A percentile compares a stretch with the other conserved stretches of the same genome.
Conservation (phyloP, 2,888 invertebrate species). For the Morinoia aosen region DNA sequence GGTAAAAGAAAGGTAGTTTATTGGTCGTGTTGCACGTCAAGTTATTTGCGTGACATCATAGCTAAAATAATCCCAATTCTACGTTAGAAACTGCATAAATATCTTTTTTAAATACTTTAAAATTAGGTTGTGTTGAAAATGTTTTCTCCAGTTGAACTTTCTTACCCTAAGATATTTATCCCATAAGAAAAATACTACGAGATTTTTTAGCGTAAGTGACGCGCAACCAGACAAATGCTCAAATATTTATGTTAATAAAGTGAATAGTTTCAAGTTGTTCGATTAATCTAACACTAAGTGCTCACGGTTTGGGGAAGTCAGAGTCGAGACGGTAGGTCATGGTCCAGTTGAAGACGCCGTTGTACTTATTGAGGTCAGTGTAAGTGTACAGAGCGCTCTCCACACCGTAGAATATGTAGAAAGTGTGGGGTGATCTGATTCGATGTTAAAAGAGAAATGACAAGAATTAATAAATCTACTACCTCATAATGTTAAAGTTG, state of each 20-base stretch:
- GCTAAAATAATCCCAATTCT: background rate
- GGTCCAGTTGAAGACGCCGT: conserved; percentile 64
- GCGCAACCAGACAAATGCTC: background rate
- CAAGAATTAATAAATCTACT: background rate
- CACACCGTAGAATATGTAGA: conserved; percentile 59
- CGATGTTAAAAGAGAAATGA: background rate
- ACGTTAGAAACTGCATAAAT: background rate
- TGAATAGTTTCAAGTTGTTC: background rate
- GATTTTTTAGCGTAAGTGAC: background rate
- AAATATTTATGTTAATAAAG: background rate
- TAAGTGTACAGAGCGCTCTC: conserved; percentile 62
- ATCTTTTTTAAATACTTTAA: background rate
- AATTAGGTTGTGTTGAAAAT: background rate
- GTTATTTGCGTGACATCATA: background rate
- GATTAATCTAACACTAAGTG: background rate
- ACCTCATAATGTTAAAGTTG: background rate
- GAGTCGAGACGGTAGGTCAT: conserved; percentile 63
- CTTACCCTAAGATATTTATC: background rate
- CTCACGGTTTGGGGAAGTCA: conserved; percentile 56
- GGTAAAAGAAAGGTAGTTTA: too few relatives aligned
- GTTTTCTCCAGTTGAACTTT: background rate
- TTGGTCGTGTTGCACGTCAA: too few relatives aligned
- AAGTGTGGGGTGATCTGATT: conserved; percentile 59
- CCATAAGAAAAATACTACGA: background rate
- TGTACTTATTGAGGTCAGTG: conserved; percentile 55